Conservation (phyloP, 2,888 invertebrate species). For the Phytoseiulus persimilis region DNA sequence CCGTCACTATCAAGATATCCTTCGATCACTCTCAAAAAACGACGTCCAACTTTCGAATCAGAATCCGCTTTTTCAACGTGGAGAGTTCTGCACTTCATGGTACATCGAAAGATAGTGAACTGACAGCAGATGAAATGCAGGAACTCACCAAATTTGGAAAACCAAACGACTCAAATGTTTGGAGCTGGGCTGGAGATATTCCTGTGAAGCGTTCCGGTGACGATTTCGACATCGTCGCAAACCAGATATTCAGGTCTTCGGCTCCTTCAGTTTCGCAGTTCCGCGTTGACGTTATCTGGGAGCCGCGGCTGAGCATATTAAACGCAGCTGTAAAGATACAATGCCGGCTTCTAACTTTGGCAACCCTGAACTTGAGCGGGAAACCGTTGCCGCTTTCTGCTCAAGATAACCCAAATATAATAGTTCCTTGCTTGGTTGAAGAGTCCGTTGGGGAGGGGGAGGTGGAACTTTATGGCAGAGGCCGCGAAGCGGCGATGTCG, state of each 20-base stretch:
- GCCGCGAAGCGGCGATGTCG: background rate
- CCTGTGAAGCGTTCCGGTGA: too few relatives aligned
- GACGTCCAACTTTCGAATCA: too few relatives aligned
- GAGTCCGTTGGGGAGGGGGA: background rate
- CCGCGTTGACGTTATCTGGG: background rate
- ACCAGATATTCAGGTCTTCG: background rate
- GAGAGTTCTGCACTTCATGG: too few relatives aligned
- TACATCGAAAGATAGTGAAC: too few relatives aligned
- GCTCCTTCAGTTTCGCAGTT: background rate
- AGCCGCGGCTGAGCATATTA: background rate
- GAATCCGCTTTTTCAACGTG: too few relatives aligned
- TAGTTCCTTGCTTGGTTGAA: background rate
- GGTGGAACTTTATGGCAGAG: background rate
- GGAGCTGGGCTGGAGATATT: too few relatives aligned
- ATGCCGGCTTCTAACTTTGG: background rate
- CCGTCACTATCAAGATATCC: too few relatives aligned
- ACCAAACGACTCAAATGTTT: too few relatives aligned
- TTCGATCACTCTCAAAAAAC: too few relatives aligned
- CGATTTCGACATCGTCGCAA: background rate
- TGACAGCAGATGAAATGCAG: too few relatives aligned
- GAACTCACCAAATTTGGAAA: too few relatives aligned
- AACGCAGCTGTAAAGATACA: constrained; percentile 5
- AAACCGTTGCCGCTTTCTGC: background rate
- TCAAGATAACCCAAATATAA: background rate
- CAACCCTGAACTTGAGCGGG: background rate